These are phyloP conservation scores for Steinernema carpocapsae DNA, from an alignment of 2,888 invertebrate species.

Conservation along the genomic window DNA sequence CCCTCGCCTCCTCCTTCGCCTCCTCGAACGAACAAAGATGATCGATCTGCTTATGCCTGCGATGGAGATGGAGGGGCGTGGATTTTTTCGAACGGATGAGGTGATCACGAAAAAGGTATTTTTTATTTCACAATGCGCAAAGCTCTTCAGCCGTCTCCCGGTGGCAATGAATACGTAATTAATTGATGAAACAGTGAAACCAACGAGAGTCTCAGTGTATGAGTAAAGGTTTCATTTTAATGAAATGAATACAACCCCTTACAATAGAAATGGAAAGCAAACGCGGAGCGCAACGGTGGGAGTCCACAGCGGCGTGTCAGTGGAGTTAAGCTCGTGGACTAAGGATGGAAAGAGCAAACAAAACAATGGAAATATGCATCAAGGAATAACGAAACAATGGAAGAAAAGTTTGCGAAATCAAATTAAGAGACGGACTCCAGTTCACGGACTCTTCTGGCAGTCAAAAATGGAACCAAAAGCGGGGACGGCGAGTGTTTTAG, in stretches of 20 bases:
- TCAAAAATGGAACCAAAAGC: slow-evolving; percentile 1
- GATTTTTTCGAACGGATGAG: slow-evolving; percentile 6
- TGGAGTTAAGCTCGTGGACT: slow-evolving; percentile 22
- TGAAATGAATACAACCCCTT: slow-evolving; percentile 13
- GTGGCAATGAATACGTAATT: too few relatives aligned
- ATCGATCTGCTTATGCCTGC: slow-evolving; percentile 34
- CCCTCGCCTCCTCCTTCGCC: neutral
- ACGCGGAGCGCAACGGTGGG: neutral
- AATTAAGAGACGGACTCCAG: neutral
- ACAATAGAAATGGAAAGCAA: slow-evolving; percentile 27
- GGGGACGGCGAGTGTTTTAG: neutral
- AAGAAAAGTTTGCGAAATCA: slow-evolving; percentile 12
- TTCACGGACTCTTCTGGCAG: slow-evolving; percentile 20
- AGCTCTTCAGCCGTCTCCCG: too few relatives aligned
- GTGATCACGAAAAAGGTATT: slow-evolving; percentile 16
- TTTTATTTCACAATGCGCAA: too few relatives aligned
- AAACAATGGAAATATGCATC: slow-evolving; percentile 16
- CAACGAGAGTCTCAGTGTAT: neutral
- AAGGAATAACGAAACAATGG: slow-evolving; percentile 1
- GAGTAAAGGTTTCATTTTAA: slow-evolving; percentile 28
- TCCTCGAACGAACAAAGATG: slow-evolving; percentile 11
- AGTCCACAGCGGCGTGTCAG: neutral
- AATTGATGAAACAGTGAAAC: too few relatives aligned
- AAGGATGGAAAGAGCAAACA: slow-evolving; percentile 12
- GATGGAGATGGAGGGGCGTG: slow-evolving; percentile 25